Conservation (phyloP, 2,797 vertebrate species). For the Catamblyrhynchus diadema region DNA sequence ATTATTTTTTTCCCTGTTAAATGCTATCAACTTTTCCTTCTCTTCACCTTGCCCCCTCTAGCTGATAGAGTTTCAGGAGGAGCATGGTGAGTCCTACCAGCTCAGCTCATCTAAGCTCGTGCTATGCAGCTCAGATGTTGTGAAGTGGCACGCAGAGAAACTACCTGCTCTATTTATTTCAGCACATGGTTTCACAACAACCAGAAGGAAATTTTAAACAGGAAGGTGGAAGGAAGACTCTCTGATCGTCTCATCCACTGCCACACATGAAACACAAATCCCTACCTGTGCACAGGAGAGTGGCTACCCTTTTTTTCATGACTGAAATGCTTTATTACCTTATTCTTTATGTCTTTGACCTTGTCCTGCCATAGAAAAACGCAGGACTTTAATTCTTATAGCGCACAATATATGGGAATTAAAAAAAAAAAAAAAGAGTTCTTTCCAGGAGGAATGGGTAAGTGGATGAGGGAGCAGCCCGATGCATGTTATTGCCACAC, state of each 20-base stretch:
- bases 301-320: background rate
- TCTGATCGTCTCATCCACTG: background rate
- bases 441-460: background rate
- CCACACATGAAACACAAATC: background rate
- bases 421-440: background rate
- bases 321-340: constrained; percentile 14
- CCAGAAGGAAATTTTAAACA: background rate
- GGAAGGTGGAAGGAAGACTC: background rate
- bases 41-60: background rate
- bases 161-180: background rate
- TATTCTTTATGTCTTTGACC: constrained; percentile 57
- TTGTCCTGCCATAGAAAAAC: constrained; percentile 18
- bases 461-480: background rate
- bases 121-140: background rate
- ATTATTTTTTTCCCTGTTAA: background rate
- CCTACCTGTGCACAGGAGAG: background rate
- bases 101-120: background rate
- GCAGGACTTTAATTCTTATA: constrained; percentile 11
- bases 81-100: background rate
- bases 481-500: fast-evolving
- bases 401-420: background rate
- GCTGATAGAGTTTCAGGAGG: background rate
- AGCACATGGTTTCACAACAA: constrained; percentile 11
- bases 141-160: background rate
- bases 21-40: background rate